A percentile compares a stretch with the other conserved stretches of the same genome.
Evolutionary conservation across 92 coral and sea anemone genomes (phyloP).

Genomic region (Zoanthus solanderi): DNA sequence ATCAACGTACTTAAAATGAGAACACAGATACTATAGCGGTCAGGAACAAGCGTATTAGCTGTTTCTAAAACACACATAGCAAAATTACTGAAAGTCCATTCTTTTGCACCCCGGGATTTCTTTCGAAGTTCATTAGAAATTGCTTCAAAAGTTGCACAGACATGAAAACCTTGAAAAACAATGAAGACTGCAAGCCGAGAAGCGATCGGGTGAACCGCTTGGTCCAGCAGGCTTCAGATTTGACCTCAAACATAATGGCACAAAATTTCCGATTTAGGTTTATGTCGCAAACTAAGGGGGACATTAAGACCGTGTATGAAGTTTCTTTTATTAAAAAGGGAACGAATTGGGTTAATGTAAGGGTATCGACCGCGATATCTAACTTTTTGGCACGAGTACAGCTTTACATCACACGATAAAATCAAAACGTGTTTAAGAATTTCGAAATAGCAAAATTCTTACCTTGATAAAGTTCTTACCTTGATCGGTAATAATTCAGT

Average conservation of each 20-base stretch:
- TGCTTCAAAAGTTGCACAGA: slow-evolving; percentile 18
- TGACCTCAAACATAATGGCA: slow-evolving; percentile 22
- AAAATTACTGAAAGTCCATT: background rate
- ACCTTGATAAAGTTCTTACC: slow-evolving; percentile 9
- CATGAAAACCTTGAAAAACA: background rate
- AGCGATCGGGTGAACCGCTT: background rate
- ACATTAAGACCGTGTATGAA: background rate
- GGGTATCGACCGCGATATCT: background rate
- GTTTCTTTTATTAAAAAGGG: background rate
- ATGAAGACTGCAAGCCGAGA: slow-evolving; percentile 14
- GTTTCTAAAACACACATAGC: slow-evolving; percentile 3
- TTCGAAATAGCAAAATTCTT: background rate
- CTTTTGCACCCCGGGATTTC: background rate
- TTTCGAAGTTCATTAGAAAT: background rate
- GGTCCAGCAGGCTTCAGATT: background rate
- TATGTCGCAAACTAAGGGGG: slow-evolving; percentile 4
- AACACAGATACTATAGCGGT: slow-evolving; percentile 21
- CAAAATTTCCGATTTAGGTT: slow-evolving; percentile 48
- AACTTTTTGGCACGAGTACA: slow-evolving; percentile 9
- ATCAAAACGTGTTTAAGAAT: slow-evolving; percentile 37
- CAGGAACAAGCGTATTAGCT: background rate
- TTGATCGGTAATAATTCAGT: background rate
- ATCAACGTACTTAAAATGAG: slow-evolving; percentile 12
- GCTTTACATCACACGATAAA: background rate
- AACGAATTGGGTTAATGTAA: background rate